phyloP scores from a whole-genome alignment of 2,797 vertebrate species.

The Microtus agrestis region DNA sequence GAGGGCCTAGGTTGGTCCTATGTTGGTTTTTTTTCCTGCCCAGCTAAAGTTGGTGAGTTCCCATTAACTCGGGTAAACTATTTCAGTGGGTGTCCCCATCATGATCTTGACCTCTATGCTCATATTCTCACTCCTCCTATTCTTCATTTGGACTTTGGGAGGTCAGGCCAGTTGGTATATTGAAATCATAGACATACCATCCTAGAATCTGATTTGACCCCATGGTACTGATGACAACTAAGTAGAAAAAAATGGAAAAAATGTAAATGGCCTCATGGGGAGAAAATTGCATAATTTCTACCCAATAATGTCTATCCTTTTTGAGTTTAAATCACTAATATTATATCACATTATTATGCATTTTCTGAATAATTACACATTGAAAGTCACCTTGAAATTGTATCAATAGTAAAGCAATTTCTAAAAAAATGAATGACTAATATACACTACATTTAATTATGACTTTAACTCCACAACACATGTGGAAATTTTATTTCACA shows the following conservation, averaged over 20 bases:
- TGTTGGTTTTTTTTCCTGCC: too few relatives aligned
- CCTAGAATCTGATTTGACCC: not conserved
- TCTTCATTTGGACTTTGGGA: too few relatives aligned
- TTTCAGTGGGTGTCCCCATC: too few relatives aligned
- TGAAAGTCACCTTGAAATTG: not conserved
- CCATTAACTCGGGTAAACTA: too few relatives aligned
- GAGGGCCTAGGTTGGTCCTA: too few relatives aligned
- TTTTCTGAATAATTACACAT: not conserved
- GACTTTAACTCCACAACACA: not conserved
- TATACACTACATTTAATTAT: not conserved
- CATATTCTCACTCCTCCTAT: too few relatives aligned
- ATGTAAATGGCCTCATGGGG: not conserved
- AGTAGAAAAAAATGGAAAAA: not conserved
- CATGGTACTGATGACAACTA: not conserved
- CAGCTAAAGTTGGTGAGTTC: too few relatives aligned
- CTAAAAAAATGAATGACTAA: not conserved
- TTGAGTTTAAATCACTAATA: not conserved
- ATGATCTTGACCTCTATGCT: too few relatives aligned
- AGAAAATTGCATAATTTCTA: not conserved
- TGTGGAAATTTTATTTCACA: not conserved
- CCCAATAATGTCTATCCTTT: not conserved
- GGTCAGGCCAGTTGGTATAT: not conserved
- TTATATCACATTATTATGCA: not conserved
- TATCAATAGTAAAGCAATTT: not conserved
- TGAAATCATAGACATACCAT: not conserved